phyloP scores from a whole-genome alignment of 2,113 vertebrate genomes.

The Notothenia rossii region DNA sequence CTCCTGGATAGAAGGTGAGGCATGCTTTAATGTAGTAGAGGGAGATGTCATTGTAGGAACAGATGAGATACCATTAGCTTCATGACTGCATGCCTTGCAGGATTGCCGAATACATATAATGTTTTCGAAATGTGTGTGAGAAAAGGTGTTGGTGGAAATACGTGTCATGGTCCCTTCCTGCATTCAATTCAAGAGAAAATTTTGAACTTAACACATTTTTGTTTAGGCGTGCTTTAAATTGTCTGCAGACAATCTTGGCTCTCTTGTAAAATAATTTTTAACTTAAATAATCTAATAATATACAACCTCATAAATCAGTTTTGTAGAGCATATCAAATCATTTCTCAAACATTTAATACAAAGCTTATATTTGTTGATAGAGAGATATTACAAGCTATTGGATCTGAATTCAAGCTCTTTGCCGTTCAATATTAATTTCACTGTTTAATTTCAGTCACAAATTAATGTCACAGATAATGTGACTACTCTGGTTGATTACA shows the following conservation, averaged over 20 bases:
- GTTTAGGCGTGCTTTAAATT: slow-evolving; percentile 32
- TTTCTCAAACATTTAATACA: not conserved
- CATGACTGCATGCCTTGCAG: slow-evolving; percentile 19
- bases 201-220: slow-evolving; percentile 34
- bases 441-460: slow-evolving; percentile 28
- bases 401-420: slow-evolving; percentile 27
- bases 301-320: slow-evolving; percentile 3
- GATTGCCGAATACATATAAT: slow-evolving; percentile 35
- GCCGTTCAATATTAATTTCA: slow-evolving; percentile 10
- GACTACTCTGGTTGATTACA: slow-evolving; percentile 56
- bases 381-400: slow-evolving; percentile 16
- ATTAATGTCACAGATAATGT: slow-evolving; percentile 41
- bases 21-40: slow-evolving; percentile 52
- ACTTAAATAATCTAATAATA: too few relatives aligned
- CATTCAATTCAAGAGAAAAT: slow-evolving; percentile 57
- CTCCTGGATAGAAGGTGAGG: slow-evolving; percentile 69
- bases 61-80: slow-evolving; percentile 36
- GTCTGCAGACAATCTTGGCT: too few relatives aligned
- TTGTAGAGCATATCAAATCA: slow-evolving; percentile 4
- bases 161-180: slow-evolving; percentile 56
- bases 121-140: slow-evolving; percentile 44
- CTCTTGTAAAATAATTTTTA: too few relatives aligned
- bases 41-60: slow-evolving; percentile 51
- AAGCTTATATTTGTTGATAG: slow-evolving; percentile 24
- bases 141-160: slow-evolving; percentile 66